Conservation (phyloP, 2,888 invertebrate species). For the Rotaria magnacalcarata region DNA sequence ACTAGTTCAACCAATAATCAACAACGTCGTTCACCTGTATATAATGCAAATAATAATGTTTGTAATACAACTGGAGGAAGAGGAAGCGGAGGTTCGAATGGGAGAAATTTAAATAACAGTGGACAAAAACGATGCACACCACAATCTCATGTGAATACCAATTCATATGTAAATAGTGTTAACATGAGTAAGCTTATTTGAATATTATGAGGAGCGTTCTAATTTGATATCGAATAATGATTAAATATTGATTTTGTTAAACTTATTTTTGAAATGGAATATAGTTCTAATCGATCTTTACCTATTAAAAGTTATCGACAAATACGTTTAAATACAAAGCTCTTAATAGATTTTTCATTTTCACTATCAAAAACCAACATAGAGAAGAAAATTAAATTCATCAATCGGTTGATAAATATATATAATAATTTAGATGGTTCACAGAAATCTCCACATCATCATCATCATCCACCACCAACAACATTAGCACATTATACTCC, state of each 20-base stretch:
- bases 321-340: constrained; percentile 12
- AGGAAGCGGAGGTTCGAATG: background rate
- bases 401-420: background rate
- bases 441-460: background rate
- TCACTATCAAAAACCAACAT: background rate
- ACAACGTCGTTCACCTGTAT: background rate
- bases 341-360: background rate
- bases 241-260: background rate
- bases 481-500: background rate
- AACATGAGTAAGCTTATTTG: constrained; percentile 4
- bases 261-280: background rate
- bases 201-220: background rate
- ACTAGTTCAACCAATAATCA: background rate
- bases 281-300: background rate
- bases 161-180: constrained; percentile 32
- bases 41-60: constrained; percentile 5
- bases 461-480: background rate
- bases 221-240: background rate
- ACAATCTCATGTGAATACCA: background rate
- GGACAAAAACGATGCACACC: background rate
- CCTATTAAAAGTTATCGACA: constrained; percentile 27
- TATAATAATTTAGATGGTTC: background rate
- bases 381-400: background rate
- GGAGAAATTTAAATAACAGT: constrained; percentile 23
- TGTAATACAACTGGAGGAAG: background rate